Conservation (phyloP, 1,140 invertebrate genomes). For the Lamellibrachia luymesi region DNA sequence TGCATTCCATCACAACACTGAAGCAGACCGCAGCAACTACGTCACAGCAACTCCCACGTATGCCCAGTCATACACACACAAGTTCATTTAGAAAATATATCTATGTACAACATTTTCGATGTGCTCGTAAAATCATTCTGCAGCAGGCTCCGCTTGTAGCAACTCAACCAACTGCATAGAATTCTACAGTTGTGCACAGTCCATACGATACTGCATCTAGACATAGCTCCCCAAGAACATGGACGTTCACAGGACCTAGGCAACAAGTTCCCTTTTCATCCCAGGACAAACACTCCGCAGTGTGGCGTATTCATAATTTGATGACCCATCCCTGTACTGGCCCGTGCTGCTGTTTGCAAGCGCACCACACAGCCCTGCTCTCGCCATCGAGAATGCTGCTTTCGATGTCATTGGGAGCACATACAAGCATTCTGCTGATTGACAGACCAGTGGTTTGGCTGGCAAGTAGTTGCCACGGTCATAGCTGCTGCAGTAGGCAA, state of each 20-base stretch:
- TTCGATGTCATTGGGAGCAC: neutral
- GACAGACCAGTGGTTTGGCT: neutral
- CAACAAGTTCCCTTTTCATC: neutral
- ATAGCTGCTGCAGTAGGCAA: neutral
- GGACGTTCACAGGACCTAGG: neutral
- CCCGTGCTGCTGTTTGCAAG: neutral
- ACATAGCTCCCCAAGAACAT: neutral
- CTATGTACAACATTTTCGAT: neutral
- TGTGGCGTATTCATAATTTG: neutral
- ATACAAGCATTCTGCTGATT: neutral
- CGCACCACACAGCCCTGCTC: neutral
- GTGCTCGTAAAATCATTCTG: neutral
- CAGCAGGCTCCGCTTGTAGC: neutral
- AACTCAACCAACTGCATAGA: neutral
- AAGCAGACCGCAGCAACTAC: neutral
- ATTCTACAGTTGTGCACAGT: neutral
- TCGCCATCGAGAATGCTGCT: neutral
- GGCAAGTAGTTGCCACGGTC: neutral
- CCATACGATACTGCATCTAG: neutral
- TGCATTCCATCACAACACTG: neutral
- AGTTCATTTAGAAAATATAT: neutral
- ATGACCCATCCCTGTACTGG: neutral
- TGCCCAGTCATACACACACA: neutral
- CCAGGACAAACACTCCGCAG: neutral
- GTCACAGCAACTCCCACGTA: neutral